Conservation (phyloP, 2,888 invertebrate genomes). For the Caenorhabditis sp. region DNA sequence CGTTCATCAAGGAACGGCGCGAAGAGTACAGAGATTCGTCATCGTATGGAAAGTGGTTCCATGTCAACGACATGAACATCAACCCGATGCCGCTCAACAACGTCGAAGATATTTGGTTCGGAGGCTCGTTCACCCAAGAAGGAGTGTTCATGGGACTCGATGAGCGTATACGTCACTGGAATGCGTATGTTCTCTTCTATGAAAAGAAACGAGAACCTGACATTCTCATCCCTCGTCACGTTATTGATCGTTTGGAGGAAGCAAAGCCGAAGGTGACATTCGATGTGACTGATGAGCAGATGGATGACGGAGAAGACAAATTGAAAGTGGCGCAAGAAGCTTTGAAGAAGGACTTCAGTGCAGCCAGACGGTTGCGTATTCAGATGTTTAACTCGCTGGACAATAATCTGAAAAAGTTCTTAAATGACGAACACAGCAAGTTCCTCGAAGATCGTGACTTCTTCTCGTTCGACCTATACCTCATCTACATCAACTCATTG, state of each 20-base stretch:
- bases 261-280: conserved; percentile 52
- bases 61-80: conserved; percentile 51
- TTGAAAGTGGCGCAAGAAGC: conserved; percentile 15
- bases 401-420: conserved; percentile 28
- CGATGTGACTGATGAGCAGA: conserved; percentile 46
- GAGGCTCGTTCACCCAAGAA: conserved; percentile 56
- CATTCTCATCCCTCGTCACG: conserved; percentile 14
- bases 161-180: conserved; percentile 85
- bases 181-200: conserved; percentile 86
- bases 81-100: conserved; percentile 32
- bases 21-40: conserved; percentile 57
- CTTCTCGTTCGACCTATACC: conserved; percentile 55
- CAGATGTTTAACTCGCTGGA: conserved; percentile 48
- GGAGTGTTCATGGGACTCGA: conserved; percentile 82
- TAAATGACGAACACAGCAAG: conserved; percentile 47
- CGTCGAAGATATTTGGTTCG: conserved; percentile 58
- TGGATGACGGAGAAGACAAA: conserved; percentile 37
- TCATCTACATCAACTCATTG: conserved; percentile 40
- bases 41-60: conserved; percentile 57
- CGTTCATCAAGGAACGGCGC: conserved; percentile 84
- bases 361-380: conserved; percentile 48
- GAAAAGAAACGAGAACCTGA: conserved; percentile 43
- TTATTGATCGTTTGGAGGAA: conserved; percentile 13
- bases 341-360: conserved; percentile 11
- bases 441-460: conserved; percentile 62